A percentile compares a stretch with the other conserved stretches of the same genome.
These are phyloP conservation scores for Fregata magnificens DNA, from an alignment of 2,113 vertebrate species.

Conservation along the genomic window DNA sequence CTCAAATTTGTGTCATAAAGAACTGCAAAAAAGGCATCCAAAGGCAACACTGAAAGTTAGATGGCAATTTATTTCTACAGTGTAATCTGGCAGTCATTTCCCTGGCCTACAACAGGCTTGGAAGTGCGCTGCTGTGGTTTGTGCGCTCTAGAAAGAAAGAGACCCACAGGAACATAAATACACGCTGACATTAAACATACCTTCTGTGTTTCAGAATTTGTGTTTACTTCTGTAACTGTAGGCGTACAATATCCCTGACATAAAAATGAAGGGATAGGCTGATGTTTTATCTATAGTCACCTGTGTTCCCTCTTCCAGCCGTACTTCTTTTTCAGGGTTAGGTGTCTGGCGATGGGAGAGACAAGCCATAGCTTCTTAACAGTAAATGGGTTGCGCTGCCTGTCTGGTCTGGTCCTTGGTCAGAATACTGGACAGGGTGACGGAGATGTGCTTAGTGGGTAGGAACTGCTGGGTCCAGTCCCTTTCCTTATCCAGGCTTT, in stretches of 20 bases:
- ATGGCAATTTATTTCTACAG: background rate
- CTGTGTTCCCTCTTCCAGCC: background rate
- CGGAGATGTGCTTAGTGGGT: background rate
- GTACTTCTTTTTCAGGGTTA: accelerated
- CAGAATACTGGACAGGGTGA: background rate
- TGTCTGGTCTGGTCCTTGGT: background rate
- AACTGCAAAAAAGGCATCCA: slow-evolving; percentile 26
- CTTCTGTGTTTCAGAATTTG: background rate
- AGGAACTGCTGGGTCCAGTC: background rate
- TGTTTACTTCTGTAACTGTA: background rate
- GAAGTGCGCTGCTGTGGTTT: background rate
- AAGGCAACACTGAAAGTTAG: background rate
- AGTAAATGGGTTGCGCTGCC: background rate
- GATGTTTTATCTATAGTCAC: background rate
- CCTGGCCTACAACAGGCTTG: background rate
- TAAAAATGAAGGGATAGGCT: background rate
- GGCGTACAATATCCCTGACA: background rate
- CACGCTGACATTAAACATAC: background rate
- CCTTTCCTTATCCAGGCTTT: background rate
- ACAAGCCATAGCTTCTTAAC: background rate
- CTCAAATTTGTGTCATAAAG: slow-evolving; percentile 40
- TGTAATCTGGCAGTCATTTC: background rate
- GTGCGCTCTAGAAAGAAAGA: background rate
- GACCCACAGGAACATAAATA: background rate
- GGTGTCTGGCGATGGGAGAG: background rate